Evolutionary conservation across 2,888 invertebrate genomes (phyloP).

Genomic region (Phlogophora meticulosa): DNA sequence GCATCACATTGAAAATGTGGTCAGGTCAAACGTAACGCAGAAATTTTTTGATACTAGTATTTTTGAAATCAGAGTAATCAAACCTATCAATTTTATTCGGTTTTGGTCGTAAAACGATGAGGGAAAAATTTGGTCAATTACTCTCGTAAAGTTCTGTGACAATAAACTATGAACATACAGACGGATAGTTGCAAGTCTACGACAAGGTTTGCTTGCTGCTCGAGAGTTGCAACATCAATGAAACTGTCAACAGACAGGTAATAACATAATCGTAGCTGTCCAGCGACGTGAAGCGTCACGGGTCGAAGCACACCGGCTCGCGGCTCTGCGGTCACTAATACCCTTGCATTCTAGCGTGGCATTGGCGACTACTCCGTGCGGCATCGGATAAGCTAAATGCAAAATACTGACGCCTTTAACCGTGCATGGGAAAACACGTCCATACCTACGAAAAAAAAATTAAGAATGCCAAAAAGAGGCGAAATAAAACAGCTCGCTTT

Average conservation of each 20-base stretch:
- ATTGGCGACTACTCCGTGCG: background rate
- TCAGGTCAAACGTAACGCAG: too few species aligned
- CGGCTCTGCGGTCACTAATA: conserved; percentile 30
- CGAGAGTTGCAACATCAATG: conserved; percentile 14
- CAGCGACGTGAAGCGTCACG: conserved; percentile 16
- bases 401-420: background rate
- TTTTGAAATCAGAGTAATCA: too few species aligned
- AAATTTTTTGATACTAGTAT: too few species aligned
- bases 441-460: too few species aligned
- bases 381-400: conserved; percentile 5
- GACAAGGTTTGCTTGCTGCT: conserved; percentile 2
- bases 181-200: conserved; percentile 11
- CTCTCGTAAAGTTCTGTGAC: conserved; percentile 30
- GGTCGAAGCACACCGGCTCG: conserved; percentile 5
- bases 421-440: conserved; percentile 9
- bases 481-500: conserved; percentile 3
- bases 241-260: conserved; percentile 27
- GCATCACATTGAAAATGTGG: too few species aligned
- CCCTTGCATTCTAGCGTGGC: conserved; percentile 24
- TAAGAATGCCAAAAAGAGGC: background rate
- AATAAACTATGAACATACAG: conserved; percentile 25
- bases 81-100: too few species aligned
- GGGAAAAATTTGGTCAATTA: too few species aligned
- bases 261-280: conserved; percentile 13
- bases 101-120: too few species aligned